Percentiles rank a stretch among this genome's conserved stretches.
Conservation (phyloP, 1,140 invertebrate species). For the Drosophila fuyamai region DNA sequence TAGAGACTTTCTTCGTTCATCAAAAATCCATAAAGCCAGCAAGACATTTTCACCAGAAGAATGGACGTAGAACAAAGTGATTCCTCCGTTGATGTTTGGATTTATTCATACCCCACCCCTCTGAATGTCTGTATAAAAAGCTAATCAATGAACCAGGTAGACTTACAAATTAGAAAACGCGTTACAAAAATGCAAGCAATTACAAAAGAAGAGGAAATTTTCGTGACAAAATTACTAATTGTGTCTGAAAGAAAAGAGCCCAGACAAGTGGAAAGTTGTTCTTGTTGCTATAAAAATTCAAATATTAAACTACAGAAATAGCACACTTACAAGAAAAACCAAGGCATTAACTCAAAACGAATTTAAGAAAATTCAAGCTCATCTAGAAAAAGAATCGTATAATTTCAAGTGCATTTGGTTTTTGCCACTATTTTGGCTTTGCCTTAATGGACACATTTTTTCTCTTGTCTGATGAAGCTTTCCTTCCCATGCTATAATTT, state of each 20-base stretch:
- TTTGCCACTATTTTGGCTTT: slow-evolving; percentile 4
- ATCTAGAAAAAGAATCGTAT: slow-evolving; percentile 24
- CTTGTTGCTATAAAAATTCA: slow-evolving; percentile 11
- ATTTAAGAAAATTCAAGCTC: slow-evolving; percentile 39
- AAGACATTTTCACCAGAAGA: slow-evolving; percentile 66
- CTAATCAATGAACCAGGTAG: slow-evolving; percentile 36
- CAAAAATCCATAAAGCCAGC: slow-evolving; percentile 66
- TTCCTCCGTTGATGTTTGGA: slow-evolving; percentile 4
- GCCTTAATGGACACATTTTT: slow-evolving; percentile 14
- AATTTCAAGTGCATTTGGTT: slow-evolving; percentile 39
- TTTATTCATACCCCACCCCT: not conserved
- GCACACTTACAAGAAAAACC: slow-evolving; percentile 11
- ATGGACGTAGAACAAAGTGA: slow-evolving; percentile 57
- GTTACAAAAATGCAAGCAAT: slow-evolving; percentile 44
- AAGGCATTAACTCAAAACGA: slow-evolving; percentile 37
- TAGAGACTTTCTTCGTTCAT: slow-evolving; percentile 67
- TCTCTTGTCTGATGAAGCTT: slow-evolving; percentile 13
- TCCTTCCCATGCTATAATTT: slow-evolving; percentile 28
- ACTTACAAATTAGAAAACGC: slow-evolving; percentile 55
- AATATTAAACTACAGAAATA: slow-evolving; percentile 18
- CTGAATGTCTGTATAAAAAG: slow-evolving; percentile 20
- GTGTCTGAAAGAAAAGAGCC: slow-evolving; percentile 22
- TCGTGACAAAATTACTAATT: slow-evolving; percentile 72
- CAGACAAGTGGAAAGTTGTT: slow-evolving; percentile 43
- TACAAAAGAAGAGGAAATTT: slow-evolving; percentile 31